Evolutionary conservation across 2,797 vertebrate genomes (phyloP).

Genomic region (Tokudaia tokunoshimensis): DNA sequence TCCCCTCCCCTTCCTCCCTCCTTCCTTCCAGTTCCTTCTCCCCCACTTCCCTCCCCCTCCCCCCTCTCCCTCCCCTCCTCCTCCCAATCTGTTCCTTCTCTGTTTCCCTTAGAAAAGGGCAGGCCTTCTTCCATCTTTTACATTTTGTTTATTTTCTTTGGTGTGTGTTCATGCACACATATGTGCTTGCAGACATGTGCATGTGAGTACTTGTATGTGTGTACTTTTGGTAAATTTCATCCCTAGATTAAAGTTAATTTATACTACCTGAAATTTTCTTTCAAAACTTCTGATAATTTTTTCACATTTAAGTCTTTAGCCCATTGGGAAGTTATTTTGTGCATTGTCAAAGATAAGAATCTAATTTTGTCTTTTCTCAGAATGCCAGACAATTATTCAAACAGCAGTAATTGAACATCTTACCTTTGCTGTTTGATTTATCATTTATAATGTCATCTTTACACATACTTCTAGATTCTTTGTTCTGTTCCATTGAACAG

Average conservation of each 20-base stretch:
- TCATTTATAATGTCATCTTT: neutral
- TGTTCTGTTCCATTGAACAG: neutral
- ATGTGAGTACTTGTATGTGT: neutral
- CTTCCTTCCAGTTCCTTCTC: neutral
- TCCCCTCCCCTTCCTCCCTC: neutral
- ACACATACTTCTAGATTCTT: neutral
- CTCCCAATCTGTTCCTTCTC: neutral
- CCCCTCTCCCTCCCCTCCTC: neutral
- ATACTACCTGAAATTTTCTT: slow-evolving; percentile 18
- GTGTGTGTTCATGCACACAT: neutral
- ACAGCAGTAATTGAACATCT: neutral
- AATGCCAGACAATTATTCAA: slow-evolving; percentile 46
- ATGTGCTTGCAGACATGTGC: neutral
- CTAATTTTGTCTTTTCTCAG: slow-evolving; percentile 54
- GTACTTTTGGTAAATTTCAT: slow-evolving; percentile 8
- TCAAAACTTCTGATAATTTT: slow-evolving; percentile 44
- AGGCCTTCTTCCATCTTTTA: neutral
- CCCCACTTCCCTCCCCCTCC: too few relatives aligned
- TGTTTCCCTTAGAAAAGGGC: neutral
- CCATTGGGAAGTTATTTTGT: slow-evolving; percentile 56
- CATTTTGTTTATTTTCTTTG: slow-evolving; percentile 26
- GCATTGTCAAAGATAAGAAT: slow-evolving; percentile 42
- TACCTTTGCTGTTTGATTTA: neutral
- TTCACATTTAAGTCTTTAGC: slow-evolving; percentile 39
- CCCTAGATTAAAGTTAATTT: slow-evolving; percentile 13